phyloP scores from a whole-genome alignment of 2,797 vertebrate genomes.

The Platalea minor region DNA sequence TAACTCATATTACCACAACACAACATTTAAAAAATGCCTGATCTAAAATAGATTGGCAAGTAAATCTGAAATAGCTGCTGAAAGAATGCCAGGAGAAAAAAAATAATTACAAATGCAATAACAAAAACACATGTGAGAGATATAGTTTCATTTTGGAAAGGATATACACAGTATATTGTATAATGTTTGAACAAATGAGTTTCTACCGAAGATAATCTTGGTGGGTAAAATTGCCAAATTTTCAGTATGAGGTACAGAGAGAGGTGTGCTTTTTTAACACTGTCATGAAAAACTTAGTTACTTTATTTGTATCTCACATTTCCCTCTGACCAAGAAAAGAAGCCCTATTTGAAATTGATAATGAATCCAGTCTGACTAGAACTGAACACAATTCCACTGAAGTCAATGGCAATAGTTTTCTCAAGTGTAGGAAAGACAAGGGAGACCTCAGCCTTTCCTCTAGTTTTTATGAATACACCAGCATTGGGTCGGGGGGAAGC shows the following conservation, averaged over 20 bases:
- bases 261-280: not conserved
- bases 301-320: not conserved
- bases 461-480: not conserved
- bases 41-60: slow-evolving; percentile 53
- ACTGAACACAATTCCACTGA: not conserved
- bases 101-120: slow-evolving; percentile 28
- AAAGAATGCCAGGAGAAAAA: slow-evolving; percentile 29
- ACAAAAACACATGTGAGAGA: slow-evolving; percentile 42
- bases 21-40: slow-evolving; percentile 20
- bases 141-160: slow-evolving; percentile 54
- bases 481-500: not conserved
- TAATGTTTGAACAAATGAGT: slow-evolving; percentile 46
- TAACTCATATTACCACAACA: slow-evolving; percentile 34
- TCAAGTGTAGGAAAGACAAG: not conserved
- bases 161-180: not conserved
- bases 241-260: not conserved
- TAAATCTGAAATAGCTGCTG: slow-evolving; percentile 58
- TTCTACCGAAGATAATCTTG: slow-evolving; percentile 21
- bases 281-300: not conserved
- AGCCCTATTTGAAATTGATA: not conserved
- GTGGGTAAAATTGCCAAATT: not conserved
- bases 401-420: not conserved
- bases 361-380: not conserved
- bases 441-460: not conserved
- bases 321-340: not conserved